Conservation (phyloP, 2,888 invertebrate genomes). For the Lordiphosa fenestrarum region DNA sequence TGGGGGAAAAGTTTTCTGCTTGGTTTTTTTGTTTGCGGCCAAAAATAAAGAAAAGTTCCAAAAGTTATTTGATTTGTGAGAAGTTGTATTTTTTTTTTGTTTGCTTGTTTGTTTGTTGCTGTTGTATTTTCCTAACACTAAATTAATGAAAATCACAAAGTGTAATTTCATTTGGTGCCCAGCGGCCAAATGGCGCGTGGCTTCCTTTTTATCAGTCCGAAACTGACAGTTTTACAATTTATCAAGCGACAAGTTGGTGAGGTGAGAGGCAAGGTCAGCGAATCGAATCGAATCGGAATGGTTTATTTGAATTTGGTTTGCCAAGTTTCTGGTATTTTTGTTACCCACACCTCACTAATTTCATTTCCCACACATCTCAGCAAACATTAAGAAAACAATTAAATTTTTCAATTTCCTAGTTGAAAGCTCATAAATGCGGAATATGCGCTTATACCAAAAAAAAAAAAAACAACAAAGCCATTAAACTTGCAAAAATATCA, state of each 20-base stretch:
- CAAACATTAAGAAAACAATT: slow-evolving; percentile 51
- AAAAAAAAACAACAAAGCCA: slow-evolving; percentile 6
- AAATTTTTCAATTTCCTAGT: slow-evolving; percentile 35
- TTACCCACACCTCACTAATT: background rate
- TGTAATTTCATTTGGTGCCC: slow-evolving; percentile 59
- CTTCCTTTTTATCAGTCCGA: slow-evolving; percentile 51
- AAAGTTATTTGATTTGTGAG: slow-evolving; percentile 70
- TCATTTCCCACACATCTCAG: slow-evolving; percentile 20
- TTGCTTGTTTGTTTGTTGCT: slow-evolving; percentile 17
- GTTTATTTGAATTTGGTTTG: slow-evolving; percentile 41
- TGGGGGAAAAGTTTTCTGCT: slow-evolving; percentile 34
- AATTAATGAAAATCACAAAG: slow-evolving; percentile 72
- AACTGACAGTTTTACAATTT: slow-evolving; percentile 67
- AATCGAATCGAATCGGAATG: slow-evolving; percentile 21
- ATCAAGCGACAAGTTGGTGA: slow-evolving; percentile 46
- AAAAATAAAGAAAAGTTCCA: slow-evolving; percentile 44
- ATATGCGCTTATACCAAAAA: slow-evolving; percentile 24
- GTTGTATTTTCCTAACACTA: slow-evolving; percentile 58
- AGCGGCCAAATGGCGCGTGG: slow-evolving; percentile 45
- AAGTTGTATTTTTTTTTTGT: slow-evolving; percentile 36
- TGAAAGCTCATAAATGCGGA: slow-evolving; percentile 40
- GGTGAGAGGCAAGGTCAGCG: slow-evolving; percentile 42
- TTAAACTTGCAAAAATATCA: slow-evolving; percentile 25
- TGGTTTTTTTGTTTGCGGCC: slow-evolving; percentile 53
- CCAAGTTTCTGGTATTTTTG: too few species aligned